Evolutionary conservation across 2,797 vertebrate species (phyloP).

Genomic region (Aulostomus chinensis): DNA sequence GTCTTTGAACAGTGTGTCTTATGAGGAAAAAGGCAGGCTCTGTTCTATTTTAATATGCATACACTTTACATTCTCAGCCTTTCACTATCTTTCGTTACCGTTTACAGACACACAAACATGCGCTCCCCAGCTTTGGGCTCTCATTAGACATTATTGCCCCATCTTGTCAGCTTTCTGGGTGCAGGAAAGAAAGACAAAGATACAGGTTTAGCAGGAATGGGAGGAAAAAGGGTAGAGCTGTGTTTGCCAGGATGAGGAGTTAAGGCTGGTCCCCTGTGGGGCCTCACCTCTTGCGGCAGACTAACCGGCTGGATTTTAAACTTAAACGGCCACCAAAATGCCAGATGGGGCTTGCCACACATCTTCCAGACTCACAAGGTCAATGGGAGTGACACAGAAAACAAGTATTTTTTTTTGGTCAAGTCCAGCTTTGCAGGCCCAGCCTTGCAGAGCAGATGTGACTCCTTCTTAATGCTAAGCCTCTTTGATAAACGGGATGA

Average conservation of each 20-base stretch:
- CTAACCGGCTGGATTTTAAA: slow-evolving; percentile 70
- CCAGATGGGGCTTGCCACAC: slow-evolving; percentile 59
- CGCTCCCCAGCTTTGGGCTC: slow-evolving; percentile 21
- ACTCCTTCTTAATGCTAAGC: slow-evolving; percentile 34
- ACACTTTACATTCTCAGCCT: slow-evolving; percentile 21
- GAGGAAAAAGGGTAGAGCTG: slow-evolving; percentile 38
- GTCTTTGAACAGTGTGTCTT: slow-evolving; percentile 46
- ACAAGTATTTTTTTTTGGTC: slow-evolving; percentile 6
- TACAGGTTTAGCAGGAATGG: slow-evolving; percentile 30
- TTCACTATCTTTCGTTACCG: slow-evolving; percentile 7
- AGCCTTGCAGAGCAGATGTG: slow-evolving; percentile 47
- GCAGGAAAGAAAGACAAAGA: slow-evolving; percentile 26
- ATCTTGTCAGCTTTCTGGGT: slow-evolving; percentile 37
- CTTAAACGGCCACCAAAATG: slow-evolving; percentile 74
- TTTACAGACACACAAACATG: slow-evolving; percentile 11
- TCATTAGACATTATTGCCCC: slow-evolving; percentile 37
- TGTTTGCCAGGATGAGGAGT: slow-evolving; percentile 62
- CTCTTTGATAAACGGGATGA: slow-evolving; percentile 35
- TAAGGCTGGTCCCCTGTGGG: slow-evolving; percentile 48
- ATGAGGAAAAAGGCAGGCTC: slow-evolving; percentile 33
- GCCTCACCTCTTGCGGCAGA: slow-evolving; percentile 48
- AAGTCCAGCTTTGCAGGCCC: slow-evolving; percentile 22
- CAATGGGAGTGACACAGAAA: slow-evolving; percentile 50
- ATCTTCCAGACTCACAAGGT: slow-evolving; percentile 61
- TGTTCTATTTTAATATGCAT: slow-evolving; percentile 50